phyloP scores from a whole-genome alignment of 2,797 vertebrate genomes.

The Podarcis lilfordi region DNA sequence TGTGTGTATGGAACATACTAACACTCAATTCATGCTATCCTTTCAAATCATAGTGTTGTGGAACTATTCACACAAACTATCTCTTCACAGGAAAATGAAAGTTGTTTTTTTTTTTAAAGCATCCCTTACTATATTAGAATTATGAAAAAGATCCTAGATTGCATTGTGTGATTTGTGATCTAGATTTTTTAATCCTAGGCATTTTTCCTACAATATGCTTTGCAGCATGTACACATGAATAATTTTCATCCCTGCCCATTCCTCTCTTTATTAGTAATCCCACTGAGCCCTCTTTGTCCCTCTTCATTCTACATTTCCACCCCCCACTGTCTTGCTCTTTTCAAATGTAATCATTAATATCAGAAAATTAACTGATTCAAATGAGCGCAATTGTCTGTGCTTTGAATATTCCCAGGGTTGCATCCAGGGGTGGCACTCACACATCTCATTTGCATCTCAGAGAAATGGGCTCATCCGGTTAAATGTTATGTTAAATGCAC shows the following conservation, averaged over 20 bases:
- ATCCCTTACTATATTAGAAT: neutral
- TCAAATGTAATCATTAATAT: constrained; percentile 38
- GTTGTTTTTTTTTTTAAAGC: neutral
- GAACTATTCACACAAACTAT: neutral
- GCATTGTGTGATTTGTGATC: neutral
- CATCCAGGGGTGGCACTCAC: constrained; percentile 2
- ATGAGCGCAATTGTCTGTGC: neutral
- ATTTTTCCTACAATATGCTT: neutral
- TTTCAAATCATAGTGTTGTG: neutral
- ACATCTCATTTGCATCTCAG: constrained; percentile 30
- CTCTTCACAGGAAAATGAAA: neutral
- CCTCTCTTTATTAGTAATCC: constrained; percentile 26
- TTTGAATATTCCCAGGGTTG: constrained; percentile 16
- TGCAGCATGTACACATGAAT: constrained; percentile 2
- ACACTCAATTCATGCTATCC: neutral
- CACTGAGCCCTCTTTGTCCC: neutral
- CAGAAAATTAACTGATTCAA: constrained; percentile 33
- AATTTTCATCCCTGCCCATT: neutral
- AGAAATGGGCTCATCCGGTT: constrained; percentile 6
- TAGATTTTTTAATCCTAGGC: neutral
- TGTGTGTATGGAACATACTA: neutral
- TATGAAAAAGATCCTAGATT: neutral
- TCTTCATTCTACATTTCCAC: constrained; percentile 1
- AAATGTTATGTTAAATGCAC: constrained; percentile 16
- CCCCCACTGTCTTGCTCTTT: constrained; percentile 15